Percentiles rank a stretch among this genome's conserved stretches.
Conservation (phyloP, 2,113 vertebrate species). For the Riparia riparia region DNA sequence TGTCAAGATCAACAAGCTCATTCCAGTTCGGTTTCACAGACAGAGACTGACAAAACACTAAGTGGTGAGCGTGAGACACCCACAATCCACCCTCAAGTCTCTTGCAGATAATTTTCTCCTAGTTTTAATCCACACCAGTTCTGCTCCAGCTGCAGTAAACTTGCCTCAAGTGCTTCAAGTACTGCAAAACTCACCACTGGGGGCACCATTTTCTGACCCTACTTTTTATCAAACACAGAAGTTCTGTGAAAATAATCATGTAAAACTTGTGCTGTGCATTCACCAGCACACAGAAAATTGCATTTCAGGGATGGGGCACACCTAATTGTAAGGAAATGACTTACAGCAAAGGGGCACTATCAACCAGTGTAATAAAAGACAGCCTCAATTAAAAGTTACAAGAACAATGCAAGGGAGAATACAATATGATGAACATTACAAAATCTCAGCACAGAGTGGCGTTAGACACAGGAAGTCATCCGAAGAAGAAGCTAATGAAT, state of each 20-base stretch:
- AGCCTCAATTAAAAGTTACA: constrained; percentile 62
- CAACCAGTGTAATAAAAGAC: constrained; percentile 34
- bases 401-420: constrained; percentile 14
- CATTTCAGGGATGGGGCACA: constrained; percentile 41
- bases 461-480: background rate
- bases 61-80: background rate
- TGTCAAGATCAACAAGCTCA: background rate
- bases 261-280: background rate
- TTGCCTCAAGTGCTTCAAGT: background rate
- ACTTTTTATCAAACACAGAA: background rate
- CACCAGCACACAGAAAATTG: constrained; percentile 54
- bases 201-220: background rate
- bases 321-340: constrained; percentile 49
- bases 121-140: background rate
- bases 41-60: background rate
- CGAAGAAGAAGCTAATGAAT: constrained; percentile 32
- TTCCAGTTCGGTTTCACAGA: background rate
- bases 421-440: background rate
- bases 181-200: background rate
- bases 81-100: background rate
- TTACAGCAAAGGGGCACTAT: constrained; percentile 16
- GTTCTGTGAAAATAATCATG: background rate
- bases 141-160: background rate
- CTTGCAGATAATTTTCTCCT: background rate
- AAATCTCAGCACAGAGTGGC: background rate